Conservation (phyloP, 1,140 invertebrate species). For the Bombus superbus region DNA sequence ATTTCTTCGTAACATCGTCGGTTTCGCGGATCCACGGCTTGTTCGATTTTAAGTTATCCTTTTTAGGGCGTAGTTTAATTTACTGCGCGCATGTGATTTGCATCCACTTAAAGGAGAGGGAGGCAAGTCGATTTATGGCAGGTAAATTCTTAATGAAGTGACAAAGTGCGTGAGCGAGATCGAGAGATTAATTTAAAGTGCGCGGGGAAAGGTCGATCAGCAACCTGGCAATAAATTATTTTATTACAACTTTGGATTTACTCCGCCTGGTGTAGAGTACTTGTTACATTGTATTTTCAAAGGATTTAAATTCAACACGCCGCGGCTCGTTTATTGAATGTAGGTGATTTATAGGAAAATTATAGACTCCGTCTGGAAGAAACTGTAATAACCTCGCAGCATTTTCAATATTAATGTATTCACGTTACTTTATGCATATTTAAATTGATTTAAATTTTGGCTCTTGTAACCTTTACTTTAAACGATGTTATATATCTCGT, state of each 20-base stretch:
- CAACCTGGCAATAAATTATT: conserved; percentile 5
- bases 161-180: neutral
- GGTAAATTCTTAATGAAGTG: conserved; percentile 33
- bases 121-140: conserved; percentile 10
- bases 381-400: too few relatives aligned
- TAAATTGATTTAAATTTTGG: neutral
- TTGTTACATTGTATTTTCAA: neutral
- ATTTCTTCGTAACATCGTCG: conserved; percentile 21
- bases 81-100: neutral
- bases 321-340: neutral
- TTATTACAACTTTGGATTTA: neutral
- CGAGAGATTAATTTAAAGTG: conserved; percentile 39
- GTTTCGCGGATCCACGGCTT: neutral
- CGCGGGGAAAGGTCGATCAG: neutral
- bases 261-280: neutral
- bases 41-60: conserved; percentile 33
- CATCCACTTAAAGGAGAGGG: neutral
- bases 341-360: neutral
- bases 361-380: too few relatives aligned
- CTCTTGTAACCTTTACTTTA: neutral
- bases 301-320: neutral
- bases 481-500: neutral
- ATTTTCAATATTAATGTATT: neutral
- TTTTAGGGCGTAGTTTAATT: conserved; percentile 28
- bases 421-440: neutral